Conservation (phyloP, 64 coral and sea anemone genomes). For the Stichodactyla helianthus region DNA sequence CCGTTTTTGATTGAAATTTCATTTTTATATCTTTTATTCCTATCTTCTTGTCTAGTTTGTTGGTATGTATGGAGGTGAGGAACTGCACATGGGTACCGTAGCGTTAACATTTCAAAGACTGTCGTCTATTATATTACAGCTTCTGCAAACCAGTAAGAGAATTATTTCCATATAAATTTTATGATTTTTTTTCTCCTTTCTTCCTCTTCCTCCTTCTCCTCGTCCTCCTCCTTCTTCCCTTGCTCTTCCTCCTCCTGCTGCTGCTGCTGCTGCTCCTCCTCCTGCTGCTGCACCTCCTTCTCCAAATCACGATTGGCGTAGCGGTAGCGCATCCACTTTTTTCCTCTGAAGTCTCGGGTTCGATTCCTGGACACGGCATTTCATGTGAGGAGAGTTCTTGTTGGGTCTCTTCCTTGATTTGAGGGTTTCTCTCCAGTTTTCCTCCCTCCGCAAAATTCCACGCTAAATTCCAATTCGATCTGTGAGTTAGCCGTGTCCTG, state of each 20-base stretch:
- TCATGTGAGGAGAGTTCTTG: no score
- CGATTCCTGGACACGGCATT: no score
- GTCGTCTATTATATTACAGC: conserved; percentile 33
- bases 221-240: neutral
- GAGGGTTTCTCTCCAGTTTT: no score
- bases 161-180: neutral
- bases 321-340: no score
- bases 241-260: neutral
- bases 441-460: no score
- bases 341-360: no score
- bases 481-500: no score
- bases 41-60: conserved; percentile 38
- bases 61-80: conserved; percentile 73
- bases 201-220: neutral
- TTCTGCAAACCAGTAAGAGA: conserved; percentile 66
- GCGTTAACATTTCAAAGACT: conserved; percentile 51
- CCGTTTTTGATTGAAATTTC: neutral
- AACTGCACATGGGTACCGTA: conserved; percentile 41
- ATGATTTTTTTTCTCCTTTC: neutral
- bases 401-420: no score
- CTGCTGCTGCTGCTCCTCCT: neutral
- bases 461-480: no score
- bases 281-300: no score
- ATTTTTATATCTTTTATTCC: neutral
- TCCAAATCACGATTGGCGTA: no score